phyloP scores from a whole-genome alignment of 2,888 invertebrate genomes.

The Cistogaster globosa region DNA sequence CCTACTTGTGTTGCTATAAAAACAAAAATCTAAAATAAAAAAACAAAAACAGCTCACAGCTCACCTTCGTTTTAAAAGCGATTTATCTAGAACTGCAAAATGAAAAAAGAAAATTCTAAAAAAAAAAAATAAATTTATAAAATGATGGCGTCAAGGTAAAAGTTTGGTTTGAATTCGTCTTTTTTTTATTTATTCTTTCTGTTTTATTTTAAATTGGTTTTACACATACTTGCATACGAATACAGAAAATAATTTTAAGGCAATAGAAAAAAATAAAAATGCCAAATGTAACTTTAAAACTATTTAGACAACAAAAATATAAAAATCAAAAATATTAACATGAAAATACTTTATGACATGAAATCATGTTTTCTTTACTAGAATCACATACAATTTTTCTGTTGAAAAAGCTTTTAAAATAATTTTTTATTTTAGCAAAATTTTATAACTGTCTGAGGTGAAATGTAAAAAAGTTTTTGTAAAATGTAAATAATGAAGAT shows the following conservation, averaged over 20 bases:
- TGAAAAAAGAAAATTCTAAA: neutral
- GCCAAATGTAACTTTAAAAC: conserved; percentile 62
- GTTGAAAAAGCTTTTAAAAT: neutral
- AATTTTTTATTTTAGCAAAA: too few species aligned
- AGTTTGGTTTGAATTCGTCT: conserved; percentile 12
- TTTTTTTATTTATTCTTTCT: neutral
- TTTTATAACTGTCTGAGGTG: too few species aligned
- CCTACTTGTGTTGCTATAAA: conserved; percentile 63
- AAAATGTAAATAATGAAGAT: too few species aligned
- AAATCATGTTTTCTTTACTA: neutral
- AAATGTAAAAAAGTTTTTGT: too few species aligned
- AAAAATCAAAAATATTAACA: conserved; percentile 28
- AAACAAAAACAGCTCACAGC: conserved; percentile 29
- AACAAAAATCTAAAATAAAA: conserved; percentile 4
- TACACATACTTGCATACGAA: neutral
- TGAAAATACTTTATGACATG: conserved; percentile 36
- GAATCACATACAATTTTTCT: neutral
- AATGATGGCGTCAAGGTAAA: conserved; percentile 61
- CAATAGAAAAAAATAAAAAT: conserved; percentile 9
- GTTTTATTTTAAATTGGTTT: conserved; percentile 8
- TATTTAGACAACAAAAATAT: conserved; percentile 63
- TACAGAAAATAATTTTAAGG: neutral
- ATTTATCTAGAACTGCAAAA: conserved; percentile 7
- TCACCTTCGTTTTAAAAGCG: conserved; percentile 21
- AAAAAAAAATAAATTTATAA: conserved; percentile 45